These are phyloP conservation scores for Chloropsis hardwickii DNA, from an alignment of 2,113 vertebrate genomes.

Conservation along the genomic window DNA sequence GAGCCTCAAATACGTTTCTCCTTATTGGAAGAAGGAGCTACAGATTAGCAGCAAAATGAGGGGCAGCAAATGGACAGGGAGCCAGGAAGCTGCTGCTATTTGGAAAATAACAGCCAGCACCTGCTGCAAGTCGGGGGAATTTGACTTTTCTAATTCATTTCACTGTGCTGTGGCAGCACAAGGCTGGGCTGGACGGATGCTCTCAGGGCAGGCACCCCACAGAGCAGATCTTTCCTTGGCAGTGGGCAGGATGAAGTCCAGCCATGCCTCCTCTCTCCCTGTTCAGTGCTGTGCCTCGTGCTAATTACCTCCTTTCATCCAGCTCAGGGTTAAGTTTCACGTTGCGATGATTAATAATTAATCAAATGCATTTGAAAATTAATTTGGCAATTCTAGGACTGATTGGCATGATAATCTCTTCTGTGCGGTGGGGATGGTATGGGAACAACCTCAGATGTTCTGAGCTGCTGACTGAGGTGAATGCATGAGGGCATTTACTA, in stretches of 20 bases:
- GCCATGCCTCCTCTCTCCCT: neutral
- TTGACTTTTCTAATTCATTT: neutral
- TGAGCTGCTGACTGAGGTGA: constrained; percentile 13
- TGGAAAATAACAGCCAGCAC: neutral
- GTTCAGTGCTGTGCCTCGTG: neutral
- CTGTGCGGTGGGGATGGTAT: neutral
- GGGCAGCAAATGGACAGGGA: neutral
- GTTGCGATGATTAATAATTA: constrained; percentile 10
- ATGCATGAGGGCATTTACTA: neutral
- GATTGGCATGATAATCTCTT: constrained; percentile 13
- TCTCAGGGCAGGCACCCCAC: neutral
- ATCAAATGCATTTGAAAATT: constrained; percentile 46
- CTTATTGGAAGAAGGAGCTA: neutral
- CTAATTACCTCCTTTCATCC: constrained; percentile 7
- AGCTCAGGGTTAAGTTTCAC: neutral
- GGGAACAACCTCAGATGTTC: neutral
- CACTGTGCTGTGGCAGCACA: neutral
- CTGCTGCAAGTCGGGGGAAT: neutral
- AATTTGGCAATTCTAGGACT: neutral
- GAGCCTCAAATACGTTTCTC: neutral
- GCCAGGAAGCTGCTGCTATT: neutral
- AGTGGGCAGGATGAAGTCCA: neutral
- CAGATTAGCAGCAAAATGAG: neutral
- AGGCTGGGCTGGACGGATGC: neutral
- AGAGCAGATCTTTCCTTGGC: neutral